phyloP scores from a whole-genome alignment of 2,888 invertebrate genomes.

The Sinelater perroti region DNA sequence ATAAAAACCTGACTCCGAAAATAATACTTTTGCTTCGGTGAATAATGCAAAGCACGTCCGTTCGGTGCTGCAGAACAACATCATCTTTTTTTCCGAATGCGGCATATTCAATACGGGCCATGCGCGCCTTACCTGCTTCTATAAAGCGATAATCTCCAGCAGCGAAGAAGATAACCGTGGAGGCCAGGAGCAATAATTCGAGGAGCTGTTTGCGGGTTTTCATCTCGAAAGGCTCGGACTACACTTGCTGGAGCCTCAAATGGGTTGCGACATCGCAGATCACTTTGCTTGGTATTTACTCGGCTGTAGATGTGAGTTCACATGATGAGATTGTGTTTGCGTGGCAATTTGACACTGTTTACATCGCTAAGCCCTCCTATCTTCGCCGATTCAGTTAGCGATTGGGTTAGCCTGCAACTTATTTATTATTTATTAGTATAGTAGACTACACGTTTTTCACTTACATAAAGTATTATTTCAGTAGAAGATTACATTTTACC shows the following conservation, averaged over 20 bases:
- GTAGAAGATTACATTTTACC: too few species aligned
- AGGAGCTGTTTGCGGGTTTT: conserved; percentile 33
- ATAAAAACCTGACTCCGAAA: too few species aligned
- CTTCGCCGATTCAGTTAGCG: not conserved
- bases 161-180: conserved; percentile 14
- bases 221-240: conserved; percentile 32
- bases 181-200: conserved; percentile 23
- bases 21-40: too few species aligned
- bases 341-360: conserved; percentile 6
- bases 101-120: not conserved
- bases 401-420: not conserved
- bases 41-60: too few species aligned
- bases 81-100: too few species aligned
- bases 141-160: conserved; percentile 27
- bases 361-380: conserved; percentile 10
- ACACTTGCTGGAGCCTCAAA: conserved; percentile 28
- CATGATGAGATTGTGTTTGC: conserved; percentile 23
- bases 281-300: conserved; percentile 31
- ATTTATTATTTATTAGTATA: not conserved
- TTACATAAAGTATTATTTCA: too few species aligned
- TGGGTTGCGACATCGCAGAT: conserved; percentile 33
- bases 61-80: too few species aligned
- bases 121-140: conserved; percentile 23
- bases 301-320: conserved; percentile 23
- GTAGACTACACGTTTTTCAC: too few species aligned